Base-by-base conservation (phyloP, 2,888 invertebrate genomes). In the Drosophila pseudotakahashii region DNA sequence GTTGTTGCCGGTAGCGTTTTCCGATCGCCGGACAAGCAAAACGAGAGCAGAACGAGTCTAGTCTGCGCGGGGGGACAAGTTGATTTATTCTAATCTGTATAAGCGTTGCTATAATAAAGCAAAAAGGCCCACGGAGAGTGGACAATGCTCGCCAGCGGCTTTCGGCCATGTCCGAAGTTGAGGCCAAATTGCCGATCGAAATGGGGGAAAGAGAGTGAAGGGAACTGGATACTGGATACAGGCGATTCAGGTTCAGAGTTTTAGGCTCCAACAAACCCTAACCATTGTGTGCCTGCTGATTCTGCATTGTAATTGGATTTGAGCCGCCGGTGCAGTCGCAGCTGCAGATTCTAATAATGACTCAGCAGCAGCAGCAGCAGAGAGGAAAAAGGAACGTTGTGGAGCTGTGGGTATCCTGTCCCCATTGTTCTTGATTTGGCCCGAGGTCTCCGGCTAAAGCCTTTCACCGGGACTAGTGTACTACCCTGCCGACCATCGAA, bases 61-160 rank as follows among this genome's bases (percentile, higher is more conserved):
- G 48, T 26, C 42, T 16, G 36, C 34, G 34, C 41, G 47, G 51
- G 50, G 68, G 77, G 60, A 52, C 75, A 80, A 80, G 78, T 88
- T 84, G 84, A 84, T 84, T 84, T 84, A 84, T 84, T 84, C 84
- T 84, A 84, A 84, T 84, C 84, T 84, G 89, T 86, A 88, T 86
- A 88, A 84, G 89, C 84, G 76, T 76, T 79, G 87, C 84, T 77
- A 83, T 88, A 88, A 84, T 84, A 84, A 84, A 84, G 89, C 89
- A 84, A 88, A 84, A 81, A 75, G 74, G 84, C 70, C 70, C 83
- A 75, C 70, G 53, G 88, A 88, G 88, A 88, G 77, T 86, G 87
- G 83, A 88, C 81, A 82, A 84, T 77, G 81, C 73, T 60, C 45
- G 79, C 80, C 79, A 68, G 67, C 58, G 79, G 84, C 88, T 76